A percentile compares a stretch with the other conserved stretches of the same genome.
Evolutionary conservation across 2,888 invertebrate genomes (phyloP).

Genomic region (Limnephilus lunatus): DNA sequence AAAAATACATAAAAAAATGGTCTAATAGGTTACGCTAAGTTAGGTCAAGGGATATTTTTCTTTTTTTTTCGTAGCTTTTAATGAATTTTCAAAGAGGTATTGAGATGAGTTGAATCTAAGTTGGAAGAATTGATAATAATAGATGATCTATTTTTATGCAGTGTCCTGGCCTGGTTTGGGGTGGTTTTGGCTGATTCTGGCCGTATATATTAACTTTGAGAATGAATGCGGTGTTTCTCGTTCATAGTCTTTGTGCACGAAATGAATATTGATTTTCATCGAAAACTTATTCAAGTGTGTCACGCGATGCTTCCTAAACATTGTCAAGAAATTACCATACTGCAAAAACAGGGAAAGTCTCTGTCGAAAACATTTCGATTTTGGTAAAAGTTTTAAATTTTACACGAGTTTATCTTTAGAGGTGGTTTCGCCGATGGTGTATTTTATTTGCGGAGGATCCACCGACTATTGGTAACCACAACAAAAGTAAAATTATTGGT

Average conservation of each 20-base stretch:
- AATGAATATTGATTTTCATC: slow-evolving; percentile 2
- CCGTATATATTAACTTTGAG: not conserved
- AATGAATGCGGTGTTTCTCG: not conserved
- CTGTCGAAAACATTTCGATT: not conserved
- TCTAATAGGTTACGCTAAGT: no score
- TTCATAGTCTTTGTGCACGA: not conserved
- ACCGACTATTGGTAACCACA: no score
- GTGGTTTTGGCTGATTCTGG: not conserved
- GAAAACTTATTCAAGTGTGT: slow-evolving; percentile 2
- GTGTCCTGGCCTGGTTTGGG: no score
- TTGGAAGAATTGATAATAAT: no score
- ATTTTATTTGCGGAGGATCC: not conserved
- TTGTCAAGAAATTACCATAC: not conserved
- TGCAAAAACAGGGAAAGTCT: not conserved
- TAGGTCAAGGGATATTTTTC: no score
- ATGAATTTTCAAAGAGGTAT: no score
- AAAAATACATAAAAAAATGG: no score
- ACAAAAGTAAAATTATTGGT: no score
- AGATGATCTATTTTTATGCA: no score
- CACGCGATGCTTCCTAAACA: not conserved
- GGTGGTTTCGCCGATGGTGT: not conserved
- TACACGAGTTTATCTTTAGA: not conserved
- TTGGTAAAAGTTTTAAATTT: not conserved
- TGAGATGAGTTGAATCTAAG: no score
- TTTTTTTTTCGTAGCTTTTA: no score